These are phyloP conservation scores for Pagrus major DNA, from an alignment of 2,113 vertebrate genomes.

Conservation along the genomic window DNA sequence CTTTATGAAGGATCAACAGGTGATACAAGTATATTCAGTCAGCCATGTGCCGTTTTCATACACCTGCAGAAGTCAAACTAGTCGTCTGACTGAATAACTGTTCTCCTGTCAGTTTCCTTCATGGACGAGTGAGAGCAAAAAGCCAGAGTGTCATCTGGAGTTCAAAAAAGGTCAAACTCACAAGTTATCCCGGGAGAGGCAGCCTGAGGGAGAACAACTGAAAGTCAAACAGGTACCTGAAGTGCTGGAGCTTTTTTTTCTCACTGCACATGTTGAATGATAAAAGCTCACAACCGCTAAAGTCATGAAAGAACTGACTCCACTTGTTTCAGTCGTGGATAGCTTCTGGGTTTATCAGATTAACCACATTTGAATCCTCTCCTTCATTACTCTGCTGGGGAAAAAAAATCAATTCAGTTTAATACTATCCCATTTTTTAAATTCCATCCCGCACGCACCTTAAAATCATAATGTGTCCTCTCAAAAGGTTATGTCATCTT, in stretches of 20 bases:
- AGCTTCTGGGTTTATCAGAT: not conserved
- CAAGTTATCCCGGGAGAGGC: not conserved
- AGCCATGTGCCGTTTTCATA: too few species aligned
- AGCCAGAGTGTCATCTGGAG: not conserved
- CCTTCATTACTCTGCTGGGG: not conserved
- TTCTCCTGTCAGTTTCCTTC: not conserved
- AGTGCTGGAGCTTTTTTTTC: not conserved
- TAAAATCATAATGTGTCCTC: conserved; percentile 27
- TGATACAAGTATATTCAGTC: not conserved
- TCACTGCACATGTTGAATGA: not conserved
- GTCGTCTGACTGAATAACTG: not conserved
- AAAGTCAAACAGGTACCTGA: not conserved
- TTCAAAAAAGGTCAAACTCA: not conserved
- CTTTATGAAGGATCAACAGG: not conserved
- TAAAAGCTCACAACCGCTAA: too few species aligned
- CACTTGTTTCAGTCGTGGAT: not conserved
- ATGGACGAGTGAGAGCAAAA: not conserved
- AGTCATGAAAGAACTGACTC: not conserved
- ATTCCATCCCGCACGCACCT: conserved; percentile 13
- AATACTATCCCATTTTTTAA: not conserved
- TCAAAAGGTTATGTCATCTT: conserved; percentile 40
- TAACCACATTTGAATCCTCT: not conserved
- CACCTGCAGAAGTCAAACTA: not conserved
- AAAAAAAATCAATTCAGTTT: not conserved
- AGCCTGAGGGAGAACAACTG: not conserved